Conservation (phyloP, 2,797 vertebrate species). For the Alosa sapidissima region DNA sequence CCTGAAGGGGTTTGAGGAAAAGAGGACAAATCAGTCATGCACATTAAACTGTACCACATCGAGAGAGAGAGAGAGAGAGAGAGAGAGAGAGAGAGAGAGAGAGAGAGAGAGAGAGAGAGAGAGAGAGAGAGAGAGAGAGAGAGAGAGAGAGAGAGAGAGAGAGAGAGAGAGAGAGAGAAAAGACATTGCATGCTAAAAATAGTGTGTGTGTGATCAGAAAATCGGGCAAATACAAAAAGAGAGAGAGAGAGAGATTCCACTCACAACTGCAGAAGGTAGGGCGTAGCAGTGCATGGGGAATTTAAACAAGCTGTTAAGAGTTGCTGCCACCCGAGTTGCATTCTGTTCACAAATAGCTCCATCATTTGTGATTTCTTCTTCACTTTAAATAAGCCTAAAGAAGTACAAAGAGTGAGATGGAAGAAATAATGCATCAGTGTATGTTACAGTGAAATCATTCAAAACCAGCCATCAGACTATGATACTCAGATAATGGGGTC, state of each 20-base stretch:
- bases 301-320: slow-evolving; percentile 85
- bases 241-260: slow-evolving; percentile 46
- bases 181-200: neutral
- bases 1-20: slow-evolving; percentile 53
- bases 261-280: slow-evolving; percentile 85
- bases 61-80: neutral
- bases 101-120: neutral
- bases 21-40: neutral
- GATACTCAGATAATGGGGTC: neutral
- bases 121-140: neutral
- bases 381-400: slow-evolving; percentile 65
- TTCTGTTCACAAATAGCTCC: slow-evolving; percentile 77
- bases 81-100: neutral
- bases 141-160: neutral
- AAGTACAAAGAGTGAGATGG: neutral
- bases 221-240: neutral
- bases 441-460: neutral
- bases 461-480: neutral
- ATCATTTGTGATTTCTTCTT: slow-evolving; percentile 67
- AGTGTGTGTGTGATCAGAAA: neutral
- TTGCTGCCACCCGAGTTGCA: slow-evolving; percentile 83
- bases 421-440: neutral
- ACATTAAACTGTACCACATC: neutral
- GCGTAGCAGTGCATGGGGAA: slow-evolving; percentile 83
- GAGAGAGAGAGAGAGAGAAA: neutral